Conservation (phyloP, 2,113 vertebrate species). For the Abramis brama region DNA sequence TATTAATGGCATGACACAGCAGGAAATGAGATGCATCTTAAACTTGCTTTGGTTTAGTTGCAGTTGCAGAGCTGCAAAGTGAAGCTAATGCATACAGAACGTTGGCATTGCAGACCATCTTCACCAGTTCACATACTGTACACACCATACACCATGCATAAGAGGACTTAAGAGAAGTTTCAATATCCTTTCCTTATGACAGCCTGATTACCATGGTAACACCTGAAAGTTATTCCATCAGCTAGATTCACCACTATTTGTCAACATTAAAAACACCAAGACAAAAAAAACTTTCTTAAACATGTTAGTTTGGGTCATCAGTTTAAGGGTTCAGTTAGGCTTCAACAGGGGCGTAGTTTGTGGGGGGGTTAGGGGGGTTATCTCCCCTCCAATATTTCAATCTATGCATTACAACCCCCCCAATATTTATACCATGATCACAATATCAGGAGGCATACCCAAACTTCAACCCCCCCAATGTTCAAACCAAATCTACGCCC, state of each 20-base stretch:
- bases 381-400: too few species aligned
- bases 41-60: not conserved
- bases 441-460: too few species aligned
- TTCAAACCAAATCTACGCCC: too few species aligned
- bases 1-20: not conserved
- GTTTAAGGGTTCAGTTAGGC: not conserved
- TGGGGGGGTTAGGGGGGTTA: too few species aligned
- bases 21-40: conserved; percentile 9
- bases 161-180: not conserved
- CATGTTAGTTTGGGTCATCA: not conserved
- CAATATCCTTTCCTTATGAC: not conserved
- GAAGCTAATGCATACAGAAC: not conserved
- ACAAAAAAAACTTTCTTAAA: not conserved
- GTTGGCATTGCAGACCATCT: not conserved
- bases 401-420: too few species aligned
- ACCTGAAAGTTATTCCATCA: not conserved
- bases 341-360: too few species aligned
- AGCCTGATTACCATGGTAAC: not conserved
- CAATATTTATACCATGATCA: too few species aligned
- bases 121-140: not conserved
- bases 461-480: too few species aligned
- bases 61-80: not conserved
- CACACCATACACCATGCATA: not conserved
- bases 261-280: not conserved
- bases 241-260: not conserved